Base-by-base conservation (phyloP, 1,140 invertebrate species). In the Gyrodactylus salaris region DNA sequence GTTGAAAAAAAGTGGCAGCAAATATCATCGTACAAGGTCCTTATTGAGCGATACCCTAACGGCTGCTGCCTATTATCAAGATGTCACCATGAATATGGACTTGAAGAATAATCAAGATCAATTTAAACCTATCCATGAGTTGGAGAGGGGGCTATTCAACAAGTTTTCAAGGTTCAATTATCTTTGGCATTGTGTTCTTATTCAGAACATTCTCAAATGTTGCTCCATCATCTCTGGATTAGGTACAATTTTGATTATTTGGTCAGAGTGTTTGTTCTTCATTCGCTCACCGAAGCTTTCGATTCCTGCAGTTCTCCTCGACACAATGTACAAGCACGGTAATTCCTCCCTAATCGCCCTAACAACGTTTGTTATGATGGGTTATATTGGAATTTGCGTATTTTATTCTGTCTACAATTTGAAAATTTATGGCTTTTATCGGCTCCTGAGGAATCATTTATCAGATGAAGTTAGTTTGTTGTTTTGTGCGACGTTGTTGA, bases 381-480 rank as follows among this genome's bases (percentile, higher is more conserved):
- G 34, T 54, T 54, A 54, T 54, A 54, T 54, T n/a, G 34, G 34
- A 16, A 54, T 91, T 77, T 98, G 94, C 82, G 91, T 94, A 1
- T 98, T 94, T 81, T 97, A 89, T 21, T 98, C 94, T 0, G 87
- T 99, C 68, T 86, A 99, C 76, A 91, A 93, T 82, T 91, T 99
- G 76, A 85, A 89, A 70, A 85, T 99, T 7, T 85, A 98, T 26
- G 96, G 97, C 83, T 86, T 94, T 75, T 98, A 97, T 81, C 95
- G 97, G 78, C 82, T 99, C 76, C 91, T 93, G 2, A 87, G 91
- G 0, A 87, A 94, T 80, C 93, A 98, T 81, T 89, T 94, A 82
- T 98, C 94, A 0, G 94, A 97, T 79, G 93, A 97, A 79, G 93
- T 97, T 82, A 95, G 90, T 79, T 84, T 99, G 69, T 91, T 99